Conservation (phyloP, 2,113 vertebrate species). For the Pelodiscus sinensis region DNA sequence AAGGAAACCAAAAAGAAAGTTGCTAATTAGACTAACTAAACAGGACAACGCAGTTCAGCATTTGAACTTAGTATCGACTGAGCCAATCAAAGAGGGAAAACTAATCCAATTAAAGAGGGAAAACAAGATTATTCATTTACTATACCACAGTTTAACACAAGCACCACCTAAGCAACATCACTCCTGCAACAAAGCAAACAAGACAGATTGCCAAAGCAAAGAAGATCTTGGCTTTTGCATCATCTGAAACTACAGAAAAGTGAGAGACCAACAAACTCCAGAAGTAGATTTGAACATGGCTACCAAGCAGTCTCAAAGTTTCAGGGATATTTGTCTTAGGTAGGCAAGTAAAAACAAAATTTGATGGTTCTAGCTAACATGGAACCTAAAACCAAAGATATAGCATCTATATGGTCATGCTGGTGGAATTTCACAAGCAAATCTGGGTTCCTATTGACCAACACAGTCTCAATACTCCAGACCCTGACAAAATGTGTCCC, state of each 20-base stretch:
- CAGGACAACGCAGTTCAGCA: background rate
- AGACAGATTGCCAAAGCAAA: background rate
- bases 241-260: background rate
- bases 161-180: background rate
- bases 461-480: background rate
- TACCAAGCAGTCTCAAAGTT: background rate
- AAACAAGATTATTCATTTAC: background rate
- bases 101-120: background rate
- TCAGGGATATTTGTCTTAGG: background rate
- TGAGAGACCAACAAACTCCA: background rate
- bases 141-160: background rate
- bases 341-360: background rate
- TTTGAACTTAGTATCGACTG: background rate
- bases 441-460: background rate
- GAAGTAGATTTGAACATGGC: background rate
- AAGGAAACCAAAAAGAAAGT: background rate
- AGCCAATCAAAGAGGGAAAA: background rate
- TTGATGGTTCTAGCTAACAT: background rate
- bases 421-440: background rate
- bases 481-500: background rate
- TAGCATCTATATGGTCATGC: background rate
- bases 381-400: background rate
- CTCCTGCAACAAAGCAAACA: background rate
- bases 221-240: background rate
- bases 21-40: background rate